Evolutionary conservation across 2,888 invertebrate species (phyloP).

Genomic region (Scaptomyza flava): DNA sequence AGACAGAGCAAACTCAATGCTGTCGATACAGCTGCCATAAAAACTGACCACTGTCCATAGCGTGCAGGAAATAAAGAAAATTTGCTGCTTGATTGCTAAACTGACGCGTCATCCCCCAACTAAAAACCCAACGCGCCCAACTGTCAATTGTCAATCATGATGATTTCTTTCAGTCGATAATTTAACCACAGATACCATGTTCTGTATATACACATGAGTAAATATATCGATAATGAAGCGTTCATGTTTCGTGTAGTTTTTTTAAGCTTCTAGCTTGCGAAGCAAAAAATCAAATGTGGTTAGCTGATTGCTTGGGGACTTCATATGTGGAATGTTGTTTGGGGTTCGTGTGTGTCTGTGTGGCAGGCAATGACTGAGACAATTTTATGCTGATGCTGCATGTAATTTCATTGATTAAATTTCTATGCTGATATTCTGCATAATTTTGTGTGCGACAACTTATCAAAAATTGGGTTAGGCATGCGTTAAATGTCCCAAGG

Average conservation of each 20-base stretch:
- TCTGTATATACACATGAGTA: background rate
- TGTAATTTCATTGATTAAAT: constrained; percentile 80
- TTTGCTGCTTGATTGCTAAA: constrained; percentile 60
- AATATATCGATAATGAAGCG: constrained; percentile 69
- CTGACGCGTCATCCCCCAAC: constrained; percentile 7
- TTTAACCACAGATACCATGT: constrained; percentile 67
- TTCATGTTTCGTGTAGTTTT: constrained; percentile 45
- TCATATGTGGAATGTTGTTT: constrained; percentile 13
- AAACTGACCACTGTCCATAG: constrained; percentile 69
- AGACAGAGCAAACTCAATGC: constrained; percentile 49
- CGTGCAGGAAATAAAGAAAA: constrained; percentile 63
- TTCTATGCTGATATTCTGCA: constrained; percentile 72
- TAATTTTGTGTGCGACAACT: constrained; percentile 71
- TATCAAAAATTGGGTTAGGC: constrained; percentile 75
- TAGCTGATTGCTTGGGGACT: constrained; percentile 78
- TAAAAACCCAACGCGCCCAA: constrained; percentile 32
- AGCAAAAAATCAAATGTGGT: constrained; percentile 77
- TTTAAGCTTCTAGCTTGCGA: constrained; percentile 49
- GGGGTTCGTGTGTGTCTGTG: constrained; percentile 7
- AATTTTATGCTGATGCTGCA: constrained; percentile 64
- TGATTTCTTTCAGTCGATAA: constrained; percentile 67
- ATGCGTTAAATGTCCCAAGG: constrained; percentile 29
- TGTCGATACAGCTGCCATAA: constrained; percentile 61
- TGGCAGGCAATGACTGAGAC: constrained; percentile 39
- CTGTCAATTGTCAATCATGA: constrained; percentile 73